Base-by-base conservation (phyloP, 2,888 invertebrate species). In the Taenaris catops region DNA sequence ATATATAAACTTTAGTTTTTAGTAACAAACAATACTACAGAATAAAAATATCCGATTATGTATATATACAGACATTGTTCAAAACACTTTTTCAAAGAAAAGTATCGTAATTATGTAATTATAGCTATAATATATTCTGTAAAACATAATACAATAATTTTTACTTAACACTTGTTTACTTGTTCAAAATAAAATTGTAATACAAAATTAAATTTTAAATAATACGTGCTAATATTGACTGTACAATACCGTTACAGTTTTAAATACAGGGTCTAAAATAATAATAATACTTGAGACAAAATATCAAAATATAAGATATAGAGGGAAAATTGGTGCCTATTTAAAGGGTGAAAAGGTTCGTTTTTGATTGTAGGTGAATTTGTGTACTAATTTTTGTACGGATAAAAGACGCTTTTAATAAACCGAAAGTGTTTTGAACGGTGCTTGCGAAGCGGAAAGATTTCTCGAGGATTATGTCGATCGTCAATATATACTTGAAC, bases 351-450 rank as follows among this genome's bases (percentile, higher is more conserved):
- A 25, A 40, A n/a, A 31, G 20, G 29, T 19, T 24, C n/a, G 28
- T 16, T 23, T 31, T 31, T 3, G 31, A 6, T 23, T 31, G 31
- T n/a, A 9, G 1, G 14, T 4, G 3, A 6, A 25, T 5, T 20
- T 31, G 34, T 34, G 34, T 7, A 28, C 24, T 33, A 32, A 44
- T 36, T 42, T 43, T 41, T 21, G 25, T 39, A 27, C 34, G 37
- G 35, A 45, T 41, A 32, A 40, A 70, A 64, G 62, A 59, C 62
- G 55, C 52, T 66, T 79, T 80, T 80, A 83, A 83, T 83, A 81
- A 66, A 72, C 71, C 67, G 64, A 84, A 81, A 81, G 83, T 86
- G 81, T 86, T 84, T 81, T 81, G 79, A 80, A 70, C 58, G 46
- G 65, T 68, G 81, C 43, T 68, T 75, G 58, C 64, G 60, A 61